These are phyloP conservation scores for Neodiprion pinetum DNA, from an alignment of 1,140 invertebrate species.

Conservation along the genomic window DNA sequence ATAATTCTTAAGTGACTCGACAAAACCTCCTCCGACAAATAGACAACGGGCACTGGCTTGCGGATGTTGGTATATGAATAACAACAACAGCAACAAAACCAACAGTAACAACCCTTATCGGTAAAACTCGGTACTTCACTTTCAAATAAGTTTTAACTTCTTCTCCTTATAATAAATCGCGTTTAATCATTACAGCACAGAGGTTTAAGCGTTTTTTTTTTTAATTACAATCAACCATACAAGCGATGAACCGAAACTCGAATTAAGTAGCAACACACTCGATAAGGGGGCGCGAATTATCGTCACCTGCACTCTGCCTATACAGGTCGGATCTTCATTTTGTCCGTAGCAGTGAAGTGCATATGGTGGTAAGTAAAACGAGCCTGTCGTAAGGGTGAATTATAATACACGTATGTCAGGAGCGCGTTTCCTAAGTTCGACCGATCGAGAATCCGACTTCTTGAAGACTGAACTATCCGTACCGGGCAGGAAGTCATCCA, in stretches of 20 bases:
- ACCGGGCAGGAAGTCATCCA: slow-evolving; percentile 50
- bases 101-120: too few relatives aligned
- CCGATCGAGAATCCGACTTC: slow-evolving; percentile 25
- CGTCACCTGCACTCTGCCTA: background rate
- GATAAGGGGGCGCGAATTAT: background rate
- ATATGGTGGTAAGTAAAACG: background rate
- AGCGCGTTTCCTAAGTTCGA: slow-evolving; percentile 1
- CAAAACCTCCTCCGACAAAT: too few relatives aligned
- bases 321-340: background rate
- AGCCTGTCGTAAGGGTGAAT: background rate
- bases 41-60: too few relatives aligned
- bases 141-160: too few relatives aligned
- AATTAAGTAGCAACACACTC: background rate
- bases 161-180: too few relatives aligned
- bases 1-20: too few relatives aligned
- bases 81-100: too few relatives aligned
- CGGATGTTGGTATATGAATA: too few relatives aligned
- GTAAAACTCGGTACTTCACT: too few relatives aligned
- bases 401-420: background rate
- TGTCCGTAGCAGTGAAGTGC: too few relatives aligned
- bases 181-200: too few relatives aligned
- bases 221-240: background rate
- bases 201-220: too few relatives aligned
- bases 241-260: background rate
- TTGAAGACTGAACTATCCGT: slow-evolving; percentile 49